Evolutionary conservation across 2,888 invertebrate species (phyloP), one percentile per base, ranked within the genome.

Genomic region (Sympetrum striolatum): DNA sequence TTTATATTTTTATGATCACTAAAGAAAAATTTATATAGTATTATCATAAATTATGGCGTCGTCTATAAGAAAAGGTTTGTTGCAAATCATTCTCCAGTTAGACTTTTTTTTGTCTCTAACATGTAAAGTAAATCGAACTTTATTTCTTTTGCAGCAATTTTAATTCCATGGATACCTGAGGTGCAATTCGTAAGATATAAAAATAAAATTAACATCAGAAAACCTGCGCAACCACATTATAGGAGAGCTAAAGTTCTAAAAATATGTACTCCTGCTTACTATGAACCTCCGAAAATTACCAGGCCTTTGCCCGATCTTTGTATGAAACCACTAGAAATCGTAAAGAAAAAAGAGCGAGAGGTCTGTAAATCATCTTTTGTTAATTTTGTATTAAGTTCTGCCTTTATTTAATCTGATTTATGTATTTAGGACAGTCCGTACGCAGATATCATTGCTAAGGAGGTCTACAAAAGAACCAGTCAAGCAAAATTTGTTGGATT

Each of bases 171-270:
- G 90, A 93, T 92, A 79, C 92, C 93, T 91, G 14, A 90, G 15
- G 73, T 80, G 2, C 91, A 94, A 58, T 92, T 93, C 37, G 91
- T 92, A 3, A 93, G 97, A 92, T 97, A 95, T 93, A 95, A 96
- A 37, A 96, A 96, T 3, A 97, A 97, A 94, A 96, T 97, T 90
- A 97, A 98, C 93, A 95, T 98, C 80, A 96, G 97, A 93, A 96
- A 94, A 92, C 98, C 98, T 0, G 95, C 95, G 92, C 94, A 95
- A 90, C 96, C 97, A 0, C 97, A 97, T 93, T 97, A 96, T 93
- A 95, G 96, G 92, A 95, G 96, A 91, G 96, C 96, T 31, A 95
- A 95, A 92, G 94, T 96, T 80, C 93, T 96, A 81, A 95, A 95
- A 92, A 94, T 97, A n/a, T 94, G 96, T 0, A 95, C 95, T 92